A percentile compares a stretch with the other conserved stretches of the same genome.
Conservation (phyloP, 2,113 vertebrate genomes). For the Microcebus murinus region DNA sequence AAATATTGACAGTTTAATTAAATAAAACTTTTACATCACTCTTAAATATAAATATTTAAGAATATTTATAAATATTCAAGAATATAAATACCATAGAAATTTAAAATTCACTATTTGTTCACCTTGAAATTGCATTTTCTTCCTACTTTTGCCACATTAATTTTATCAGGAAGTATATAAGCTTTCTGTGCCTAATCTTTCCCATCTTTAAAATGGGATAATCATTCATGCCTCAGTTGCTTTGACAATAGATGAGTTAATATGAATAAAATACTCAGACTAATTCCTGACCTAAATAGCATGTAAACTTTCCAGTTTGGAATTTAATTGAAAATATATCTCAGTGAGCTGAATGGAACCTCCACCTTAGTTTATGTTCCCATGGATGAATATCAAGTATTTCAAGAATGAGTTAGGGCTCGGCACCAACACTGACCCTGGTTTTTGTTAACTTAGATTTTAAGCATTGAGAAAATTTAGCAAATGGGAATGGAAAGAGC, state of each 20-base stretch:
- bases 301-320: neutral
- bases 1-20: neutral
- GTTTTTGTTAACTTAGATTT: neutral
- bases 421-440: neutral
- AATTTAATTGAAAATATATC: neutral
- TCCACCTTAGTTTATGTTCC: neutral
- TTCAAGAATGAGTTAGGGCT: neutral
- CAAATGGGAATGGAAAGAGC: neutral
- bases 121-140: neutral
- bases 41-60: neutral
- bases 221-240: neutral
- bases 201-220: neutral
- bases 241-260: neutral
- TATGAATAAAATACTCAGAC: neutral
- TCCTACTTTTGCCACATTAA: neutral
- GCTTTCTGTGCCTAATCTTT: neutral
- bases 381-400: neutral
- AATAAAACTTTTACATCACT: neutral
- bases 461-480: neutral
- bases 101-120: neutral
- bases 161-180: neutral
- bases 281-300: neutral
- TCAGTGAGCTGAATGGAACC: neutral
- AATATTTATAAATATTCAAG: too few species aligned
- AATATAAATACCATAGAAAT: neutral